Percentiles rank a stretch among this genome's conserved stretches.
Conservation (phyloP, 2,888 invertebrate species). For the Eudasyphora cyanicolor region DNA sequence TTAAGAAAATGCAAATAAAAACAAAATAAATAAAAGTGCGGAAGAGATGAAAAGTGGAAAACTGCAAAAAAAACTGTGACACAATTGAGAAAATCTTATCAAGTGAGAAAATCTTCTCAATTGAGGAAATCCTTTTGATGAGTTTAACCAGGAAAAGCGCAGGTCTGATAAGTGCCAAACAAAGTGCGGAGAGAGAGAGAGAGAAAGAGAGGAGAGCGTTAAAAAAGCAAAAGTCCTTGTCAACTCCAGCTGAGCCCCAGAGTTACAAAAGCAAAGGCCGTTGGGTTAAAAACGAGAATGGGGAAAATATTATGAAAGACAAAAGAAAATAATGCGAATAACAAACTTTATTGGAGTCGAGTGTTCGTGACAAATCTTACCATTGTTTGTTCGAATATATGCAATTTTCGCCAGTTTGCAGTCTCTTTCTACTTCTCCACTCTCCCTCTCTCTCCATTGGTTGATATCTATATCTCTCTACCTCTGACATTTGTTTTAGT, state of each 20-base stretch:
- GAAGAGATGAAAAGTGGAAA: neutral
- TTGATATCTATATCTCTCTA: no score
- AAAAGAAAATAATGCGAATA: neutral
- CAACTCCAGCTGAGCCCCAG: no score
- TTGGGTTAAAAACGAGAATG: no score
- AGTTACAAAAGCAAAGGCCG: no score
- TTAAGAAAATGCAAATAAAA: slow-evolving; percentile 43
- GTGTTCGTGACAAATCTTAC: neutral
- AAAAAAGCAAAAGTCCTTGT: no score
- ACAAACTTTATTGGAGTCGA: neutral
- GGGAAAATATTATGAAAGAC: no score
- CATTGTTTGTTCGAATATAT: neutral
- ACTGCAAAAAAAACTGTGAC: neutral
- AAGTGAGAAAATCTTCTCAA: no score
- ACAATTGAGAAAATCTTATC: slow-evolving; percentile 42
- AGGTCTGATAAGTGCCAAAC: neutral
- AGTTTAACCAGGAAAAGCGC: no score
- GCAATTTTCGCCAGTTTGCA: neutral
- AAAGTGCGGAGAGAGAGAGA: neutral
- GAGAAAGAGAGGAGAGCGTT: neutral
- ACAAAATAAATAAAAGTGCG: slow-evolving; percentile 31
- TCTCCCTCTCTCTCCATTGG: no score
- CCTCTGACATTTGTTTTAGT: neutral
- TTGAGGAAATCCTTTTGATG: no score
- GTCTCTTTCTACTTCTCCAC: no score